These are phyloP conservation scores for Eristalis pertinax DNA, from an alignment of 2,888 invertebrate genomes.

Conservation along the genomic window DNA sequence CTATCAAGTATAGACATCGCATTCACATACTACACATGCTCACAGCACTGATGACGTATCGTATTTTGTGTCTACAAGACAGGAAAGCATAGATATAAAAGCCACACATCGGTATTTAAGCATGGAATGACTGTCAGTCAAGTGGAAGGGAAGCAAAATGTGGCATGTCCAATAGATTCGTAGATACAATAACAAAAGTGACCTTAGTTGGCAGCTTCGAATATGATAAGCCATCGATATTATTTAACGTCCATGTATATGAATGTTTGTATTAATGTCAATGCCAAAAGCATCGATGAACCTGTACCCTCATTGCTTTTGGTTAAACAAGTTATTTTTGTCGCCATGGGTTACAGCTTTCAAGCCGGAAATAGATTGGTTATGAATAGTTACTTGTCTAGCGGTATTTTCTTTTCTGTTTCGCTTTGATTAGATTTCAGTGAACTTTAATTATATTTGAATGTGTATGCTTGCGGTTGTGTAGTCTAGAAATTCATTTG, in stretches of 20 bases:
- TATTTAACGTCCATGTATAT: neutral
- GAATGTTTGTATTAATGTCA: slow-evolving; percentile 41
- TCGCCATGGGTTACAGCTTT: neutral
- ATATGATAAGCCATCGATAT: slow-evolving; percentile 30
- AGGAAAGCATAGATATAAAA: slow-evolving; percentile 25
- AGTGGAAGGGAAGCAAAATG: slow-evolving; percentile 6
- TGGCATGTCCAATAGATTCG: neutral
- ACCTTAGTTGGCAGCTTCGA: slow-evolving; percentile 8
- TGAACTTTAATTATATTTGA: neutral
- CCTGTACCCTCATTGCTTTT: slow-evolving; percentile 27
- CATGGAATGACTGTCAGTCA: slow-evolving; percentile 28
- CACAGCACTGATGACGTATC: slow-evolving; percentile 28
- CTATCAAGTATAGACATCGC: slow-evolving; percentile 18
- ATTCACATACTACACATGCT: slow-evolving; percentile 36
- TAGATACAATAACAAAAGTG: slow-evolving; percentile 8
- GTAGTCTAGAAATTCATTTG: slow-evolving; percentile 7
- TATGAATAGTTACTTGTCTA: slow-evolving; percentile 31
- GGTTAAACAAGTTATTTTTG: slow-evolving; percentile 30
- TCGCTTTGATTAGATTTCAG: slow-evolving; percentile 1
- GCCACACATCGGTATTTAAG: slow-evolving; percentile 32
- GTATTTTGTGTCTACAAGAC: slow-evolving; percentile 1
- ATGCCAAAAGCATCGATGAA: slow-evolving; percentile 51
- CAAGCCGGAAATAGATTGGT: slow-evolving; percentile 58
- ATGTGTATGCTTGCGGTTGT: neutral
- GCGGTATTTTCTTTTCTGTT: slow-evolving; percentile 36